Evolutionary conservation across 1,140 invertebrate genomes (phyloP).

Genomic region (Araneus ventricosus): DNA sequence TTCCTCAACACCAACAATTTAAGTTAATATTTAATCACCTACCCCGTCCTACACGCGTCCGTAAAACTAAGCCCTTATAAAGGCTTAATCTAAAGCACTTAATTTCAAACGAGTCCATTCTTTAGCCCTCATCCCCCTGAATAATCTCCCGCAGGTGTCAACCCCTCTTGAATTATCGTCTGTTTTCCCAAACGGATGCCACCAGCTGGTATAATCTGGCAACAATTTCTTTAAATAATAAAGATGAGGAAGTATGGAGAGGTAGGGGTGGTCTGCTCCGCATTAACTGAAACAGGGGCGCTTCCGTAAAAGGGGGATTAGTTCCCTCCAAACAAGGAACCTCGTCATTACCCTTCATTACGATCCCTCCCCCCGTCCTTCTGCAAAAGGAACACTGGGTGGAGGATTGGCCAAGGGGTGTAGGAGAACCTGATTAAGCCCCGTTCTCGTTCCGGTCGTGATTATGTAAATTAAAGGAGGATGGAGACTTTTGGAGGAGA

Average conservation of each 20-base stretch:
- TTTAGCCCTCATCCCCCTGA: constrained; percentile 6
- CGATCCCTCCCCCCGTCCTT: not conserved
- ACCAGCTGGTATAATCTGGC: constrained; percentile 34
- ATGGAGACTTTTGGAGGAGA: constrained; percentile 31
- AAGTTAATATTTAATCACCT: constrained; percentile 14
- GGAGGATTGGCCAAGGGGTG: not conserved
- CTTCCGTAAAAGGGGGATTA: constrained; percentile 44
- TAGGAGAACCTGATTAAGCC: constrained; percentile 61
- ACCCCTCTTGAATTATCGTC: constrained; percentile 33
- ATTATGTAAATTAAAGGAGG: constrained; percentile 63
- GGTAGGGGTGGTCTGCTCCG: not conserved
- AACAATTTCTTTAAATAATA: constrained; percentile 52
- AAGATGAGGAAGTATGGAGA: constrained; percentile 1
- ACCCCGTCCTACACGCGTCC: not conserved
- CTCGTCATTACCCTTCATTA: constrained; percentile 62
- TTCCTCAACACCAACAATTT: constrained; percentile 5
- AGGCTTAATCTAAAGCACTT: constrained; percentile 33
- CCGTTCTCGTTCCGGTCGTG: constrained; percentile 35
- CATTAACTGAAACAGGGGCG: constrained; percentile 44
- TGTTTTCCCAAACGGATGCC: constrained; percentile 35
- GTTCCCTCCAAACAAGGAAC: constrained; percentile 41
- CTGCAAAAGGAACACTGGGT: not conserved
- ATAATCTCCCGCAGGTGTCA: constrained; percentile 34
- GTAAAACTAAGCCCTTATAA: constrained; percentile 13
- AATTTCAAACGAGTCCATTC: constrained; percentile 30